phyloP scores from a whole-genome alignment of 2,888 invertebrate genomes.

The Beris morrisii region DNA sequence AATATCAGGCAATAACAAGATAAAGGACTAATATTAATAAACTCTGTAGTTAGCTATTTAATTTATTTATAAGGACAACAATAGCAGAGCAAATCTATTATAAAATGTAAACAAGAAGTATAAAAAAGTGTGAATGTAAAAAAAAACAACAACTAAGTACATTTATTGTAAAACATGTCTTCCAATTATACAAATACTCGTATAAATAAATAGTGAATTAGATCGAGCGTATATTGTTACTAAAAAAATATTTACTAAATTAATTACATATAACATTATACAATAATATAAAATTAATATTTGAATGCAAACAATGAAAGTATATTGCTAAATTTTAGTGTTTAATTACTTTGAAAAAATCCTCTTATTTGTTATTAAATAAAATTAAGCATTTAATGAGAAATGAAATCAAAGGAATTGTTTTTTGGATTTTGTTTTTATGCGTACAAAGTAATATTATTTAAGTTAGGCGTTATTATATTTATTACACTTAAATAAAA shows the following conservation, averaged over 20 bases:
- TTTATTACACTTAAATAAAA: constrained; percentile 13
- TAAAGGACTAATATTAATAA: not conserved
- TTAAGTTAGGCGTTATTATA: constrained; percentile 3
- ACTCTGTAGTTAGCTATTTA: constrained; percentile 22
- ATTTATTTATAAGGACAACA: constrained; percentile 13
- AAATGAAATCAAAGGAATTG: not conserved
- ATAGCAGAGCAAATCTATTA: not conserved
- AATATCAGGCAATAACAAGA: not conserved
- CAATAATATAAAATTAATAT: constrained; percentile 6
- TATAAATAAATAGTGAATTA: constrained; percentile 3
- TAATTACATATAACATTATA: constrained; percentile 13
- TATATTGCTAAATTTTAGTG: constrained; percentile 10
- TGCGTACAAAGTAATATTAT: not conserved
- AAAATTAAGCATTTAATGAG: constrained; percentile 1
- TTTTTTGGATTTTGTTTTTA: not conserved
- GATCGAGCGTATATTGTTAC: constrained; percentile 16
- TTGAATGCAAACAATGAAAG: not conserved
- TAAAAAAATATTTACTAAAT: constrained; percentile 19
- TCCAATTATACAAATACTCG: constrained; percentile 21
- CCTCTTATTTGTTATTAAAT: not conserved
- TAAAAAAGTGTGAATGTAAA: constrained; percentile 10
- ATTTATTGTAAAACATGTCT: constrained; percentile 19
- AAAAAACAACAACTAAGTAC: not conserved
- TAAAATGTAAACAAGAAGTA: not conserved
- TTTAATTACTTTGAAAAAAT: constrained; percentile 6